These are phyloP conservation scores for Xerus inauris DNA, from an alignment of 2,113 vertebrate genomes.

Conservation along the genomic window DNA sequence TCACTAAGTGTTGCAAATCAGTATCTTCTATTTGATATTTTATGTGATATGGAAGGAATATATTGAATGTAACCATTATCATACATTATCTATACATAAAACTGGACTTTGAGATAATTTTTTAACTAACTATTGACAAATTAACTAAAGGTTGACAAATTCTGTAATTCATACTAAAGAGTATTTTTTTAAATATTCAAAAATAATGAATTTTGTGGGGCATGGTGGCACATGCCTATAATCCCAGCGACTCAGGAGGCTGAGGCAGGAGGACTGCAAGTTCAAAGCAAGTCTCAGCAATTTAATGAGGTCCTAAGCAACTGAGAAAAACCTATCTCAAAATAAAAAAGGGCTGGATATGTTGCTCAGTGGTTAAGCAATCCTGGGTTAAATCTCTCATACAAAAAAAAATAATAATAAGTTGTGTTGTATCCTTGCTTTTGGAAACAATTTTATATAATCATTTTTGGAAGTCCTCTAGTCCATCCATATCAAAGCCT, in stretches of 20 bases:
- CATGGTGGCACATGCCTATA: too few species aligned
- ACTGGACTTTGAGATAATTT: not conserved
- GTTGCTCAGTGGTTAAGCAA: too few species aligned
- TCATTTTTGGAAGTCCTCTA: not conserved
- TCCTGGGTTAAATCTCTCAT: too few species aligned
- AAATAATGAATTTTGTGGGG: not conserved
- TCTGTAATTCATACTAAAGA: not conserved
- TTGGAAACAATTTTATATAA: not conserved
- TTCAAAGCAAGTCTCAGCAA: too few species aligned
- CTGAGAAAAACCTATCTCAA: too few species aligned
- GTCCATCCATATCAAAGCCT: not conserved
- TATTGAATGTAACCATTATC: not conserved
- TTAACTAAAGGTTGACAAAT: not conserved
- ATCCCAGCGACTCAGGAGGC: too few species aligned
- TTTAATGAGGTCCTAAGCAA: too few species aligned
- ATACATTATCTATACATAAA: not conserved
- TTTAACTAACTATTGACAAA: too few species aligned
- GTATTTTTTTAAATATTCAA: not conserved
- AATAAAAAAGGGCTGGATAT: too few species aligned
- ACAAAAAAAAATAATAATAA: not conserved
- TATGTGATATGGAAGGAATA: not conserved
- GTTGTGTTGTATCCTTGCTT: not conserved
- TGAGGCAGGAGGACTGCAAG: too few species aligned
- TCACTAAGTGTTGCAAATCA: not conserved
- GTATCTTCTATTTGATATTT: not conserved